Base-by-base conservation (phyloP, 2,797 vertebrate species). In the Intellagama lesueurii region DNA sequence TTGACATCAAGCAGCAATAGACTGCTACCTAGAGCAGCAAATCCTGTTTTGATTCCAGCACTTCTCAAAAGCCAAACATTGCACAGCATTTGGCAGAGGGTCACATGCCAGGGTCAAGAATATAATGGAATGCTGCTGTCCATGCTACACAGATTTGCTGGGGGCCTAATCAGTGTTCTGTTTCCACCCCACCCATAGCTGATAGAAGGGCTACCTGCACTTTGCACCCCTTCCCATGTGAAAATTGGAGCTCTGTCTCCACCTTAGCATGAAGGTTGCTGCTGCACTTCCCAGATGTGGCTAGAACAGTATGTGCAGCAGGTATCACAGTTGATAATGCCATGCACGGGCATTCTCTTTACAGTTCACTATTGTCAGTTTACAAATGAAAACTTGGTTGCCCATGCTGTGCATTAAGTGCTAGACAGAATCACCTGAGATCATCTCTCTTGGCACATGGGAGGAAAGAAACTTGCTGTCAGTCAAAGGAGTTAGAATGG, bases 401-500 rank as follows among this genome's bases (percentile, higher is more conserved):
- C 12, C 32, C 22, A 26, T 85, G 12, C 32, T n/a, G 26, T 72
- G 52, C 19, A 8, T 11, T 75, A 76, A 14, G n/a, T 28, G 72
- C 24, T 24, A 56, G 68, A 1, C 32, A 28, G 0, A 0, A 96
- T 97, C 87, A 99, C 98, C 98, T 0, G 98, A 98, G 81, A 99
- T 96, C 32, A 97, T 82, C 94, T 98, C 98, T 73, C 93, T 97
- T 94, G 97, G 97, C 8, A 99, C 90, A 30, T 78, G 93, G 7
- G 88, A 75, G 6, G 97, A 93, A 0, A 98, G 60, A 75, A 92
- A 0, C 90, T 92, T 97, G 95, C 98, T 98, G 97, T 99, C 99
- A 0, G 95, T 96, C 40, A 99, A 96, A 0, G 98, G 98, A 0
- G 98, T 99, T 95, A 98, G 97, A 95, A 99, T 98, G 88, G 98